Evolutionary conservation across 2,888 invertebrate genomes (phyloP).

Genomic region (Leucophora obtusa): DNA sequence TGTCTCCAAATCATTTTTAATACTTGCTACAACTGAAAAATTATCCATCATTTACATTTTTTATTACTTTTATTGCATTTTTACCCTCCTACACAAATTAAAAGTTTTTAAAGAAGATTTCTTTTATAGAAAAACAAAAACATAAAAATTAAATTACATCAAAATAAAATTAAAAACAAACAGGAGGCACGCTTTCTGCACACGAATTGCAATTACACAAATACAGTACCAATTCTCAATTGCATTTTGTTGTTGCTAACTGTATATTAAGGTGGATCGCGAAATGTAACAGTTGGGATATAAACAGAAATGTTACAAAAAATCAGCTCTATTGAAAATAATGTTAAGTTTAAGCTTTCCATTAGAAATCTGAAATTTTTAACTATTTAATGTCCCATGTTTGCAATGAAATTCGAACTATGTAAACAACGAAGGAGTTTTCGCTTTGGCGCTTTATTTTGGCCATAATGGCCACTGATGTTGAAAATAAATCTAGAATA

Average conservation of each 20-base stretch:
- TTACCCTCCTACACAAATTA: conserved; percentile 9
- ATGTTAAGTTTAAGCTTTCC: no score
- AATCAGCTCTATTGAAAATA: no score
- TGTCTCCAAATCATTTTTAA: not conserved
- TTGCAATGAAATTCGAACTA: no score
- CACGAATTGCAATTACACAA: conserved; percentile 56
- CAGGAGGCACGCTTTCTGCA: conserved; percentile 63
- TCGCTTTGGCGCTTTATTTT: no score
- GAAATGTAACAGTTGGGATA: no score
- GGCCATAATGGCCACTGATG: no score
- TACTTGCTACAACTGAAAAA: not conserved
- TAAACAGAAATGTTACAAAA: no score
- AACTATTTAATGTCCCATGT: no score
- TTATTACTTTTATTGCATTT: conserved; percentile 6
- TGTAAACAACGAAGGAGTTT: no score
- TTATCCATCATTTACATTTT: conserved; percentile 14
- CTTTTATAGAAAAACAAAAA: conserved; percentile 2
- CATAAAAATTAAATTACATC: conserved; percentile 14
- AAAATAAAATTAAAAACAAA: conserved; percentile 29
- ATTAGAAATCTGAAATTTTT: no score
- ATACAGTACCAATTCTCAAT: conserved; percentile 13
- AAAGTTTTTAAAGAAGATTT: not conserved
- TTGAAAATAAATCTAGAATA: no score
- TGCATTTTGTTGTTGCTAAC: conserved; percentile 18
- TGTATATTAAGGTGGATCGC: not conserved